phyloP scores from a whole-genome alignment of 1,140 invertebrate species.

The Teleogryllus occipitalis region DNA sequence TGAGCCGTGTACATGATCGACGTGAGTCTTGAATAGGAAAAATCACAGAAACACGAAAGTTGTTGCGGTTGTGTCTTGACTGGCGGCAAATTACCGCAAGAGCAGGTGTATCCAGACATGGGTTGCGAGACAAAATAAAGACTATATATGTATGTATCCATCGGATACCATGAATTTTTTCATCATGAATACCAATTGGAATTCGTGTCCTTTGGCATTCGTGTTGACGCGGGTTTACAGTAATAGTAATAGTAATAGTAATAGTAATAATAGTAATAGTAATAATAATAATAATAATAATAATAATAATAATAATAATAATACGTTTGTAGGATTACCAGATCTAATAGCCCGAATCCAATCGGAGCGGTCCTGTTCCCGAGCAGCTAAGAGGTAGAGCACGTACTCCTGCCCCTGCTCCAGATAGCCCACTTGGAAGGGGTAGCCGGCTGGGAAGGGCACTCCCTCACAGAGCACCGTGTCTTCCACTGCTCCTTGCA shows the following conservation, averaged over 20 bases:
- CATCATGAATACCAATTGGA: not conserved
- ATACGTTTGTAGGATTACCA: constrained; percentile 39
- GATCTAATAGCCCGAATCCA: constrained; percentile 70
- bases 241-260: not conserved
- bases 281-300: not conserved
- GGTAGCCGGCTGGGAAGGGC: constrained; percentile 41
- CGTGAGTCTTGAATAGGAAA: too few species aligned
- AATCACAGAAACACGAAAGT: too few species aligned
- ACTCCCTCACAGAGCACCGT: constrained; percentile 29
- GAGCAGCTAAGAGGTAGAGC: constrained; percentile 63
- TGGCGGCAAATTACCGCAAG: too few species aligned
- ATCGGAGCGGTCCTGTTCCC: constrained; percentile 59
- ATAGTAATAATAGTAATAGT: not conserved
- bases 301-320: constrained; percentile 8
- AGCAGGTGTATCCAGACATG: too few species aligned
- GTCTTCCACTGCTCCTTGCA: constrained; percentile 36
- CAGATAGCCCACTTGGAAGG: constrained; percentile 65
- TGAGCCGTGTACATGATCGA: too few species aligned
- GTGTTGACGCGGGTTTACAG: not conserved
- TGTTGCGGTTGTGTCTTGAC: too few species aligned
- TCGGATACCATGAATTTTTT: too few species aligned
- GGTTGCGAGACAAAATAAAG: too few species aligned
- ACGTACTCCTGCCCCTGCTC: constrained; percentile 63
- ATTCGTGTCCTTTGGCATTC: not conserved
- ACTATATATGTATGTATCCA: too few species aligned